These are phyloP conservation scores for Nycticebus coucang DNA, from an alignment of 2,113 vertebrate species.

Conservation along the genomic window DNA sequence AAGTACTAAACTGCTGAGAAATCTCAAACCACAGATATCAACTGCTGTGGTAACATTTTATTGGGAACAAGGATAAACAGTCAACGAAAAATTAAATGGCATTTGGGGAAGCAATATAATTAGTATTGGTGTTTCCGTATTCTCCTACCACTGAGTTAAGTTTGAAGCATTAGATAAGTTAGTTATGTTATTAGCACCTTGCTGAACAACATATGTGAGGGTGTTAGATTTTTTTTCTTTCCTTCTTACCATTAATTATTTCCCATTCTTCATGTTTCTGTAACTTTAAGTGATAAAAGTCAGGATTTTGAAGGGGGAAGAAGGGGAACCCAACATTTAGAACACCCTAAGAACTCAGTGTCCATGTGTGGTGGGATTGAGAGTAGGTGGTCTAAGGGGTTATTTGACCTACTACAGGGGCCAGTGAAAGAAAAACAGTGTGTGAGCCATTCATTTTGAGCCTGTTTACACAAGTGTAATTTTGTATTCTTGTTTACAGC, in stretches of 20 bases:
- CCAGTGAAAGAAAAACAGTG: constrained; percentile 65
- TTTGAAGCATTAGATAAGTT: background rate
- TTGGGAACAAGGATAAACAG: background rate
- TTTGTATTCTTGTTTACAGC: background rate
- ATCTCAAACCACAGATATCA: background rate
- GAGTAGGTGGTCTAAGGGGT: constrained; percentile 70
- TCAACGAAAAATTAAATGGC: background rate
- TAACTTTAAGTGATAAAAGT: constrained; percentile 18
- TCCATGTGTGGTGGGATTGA: constrained; percentile 29
- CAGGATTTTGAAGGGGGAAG: background rate
- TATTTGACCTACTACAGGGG: constrained; percentile 55
- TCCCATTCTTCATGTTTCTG: background rate
- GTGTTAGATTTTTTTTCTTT: background rate
- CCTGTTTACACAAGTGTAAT: constrained; percentile 65
- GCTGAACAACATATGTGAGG: background rate
- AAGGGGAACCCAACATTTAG: background rate
- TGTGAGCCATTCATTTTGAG: background rate
- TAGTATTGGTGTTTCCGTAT: background rate
- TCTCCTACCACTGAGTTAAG: background rate
- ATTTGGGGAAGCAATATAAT: background rate
- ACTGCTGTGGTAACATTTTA: background rate
- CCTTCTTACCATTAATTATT: background rate
- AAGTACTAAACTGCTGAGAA: background rate
- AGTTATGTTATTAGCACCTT: background rate
- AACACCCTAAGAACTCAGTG: background rate